Evolutionary conservation across 2,113 vertebrate species (phyloP).

Genomic region (Chrysochloris asiatica): DNA sequence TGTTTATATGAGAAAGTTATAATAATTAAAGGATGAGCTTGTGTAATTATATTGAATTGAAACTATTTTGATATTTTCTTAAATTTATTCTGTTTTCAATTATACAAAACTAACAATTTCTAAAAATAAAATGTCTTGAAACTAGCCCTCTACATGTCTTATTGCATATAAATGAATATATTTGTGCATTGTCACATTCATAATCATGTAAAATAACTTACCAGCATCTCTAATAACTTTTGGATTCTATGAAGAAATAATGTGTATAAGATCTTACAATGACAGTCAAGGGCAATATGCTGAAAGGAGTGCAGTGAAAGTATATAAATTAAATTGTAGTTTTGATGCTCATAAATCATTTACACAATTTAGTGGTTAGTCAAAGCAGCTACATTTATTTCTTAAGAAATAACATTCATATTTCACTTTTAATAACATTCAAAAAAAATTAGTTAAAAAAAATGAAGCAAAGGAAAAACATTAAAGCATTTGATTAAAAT

Average conservation of each 20-base stretch:
- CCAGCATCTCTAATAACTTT: slow-evolving; percentile 11
- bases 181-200: slow-evolving; percentile 46
- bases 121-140: not conserved
- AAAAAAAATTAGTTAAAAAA: not conserved
- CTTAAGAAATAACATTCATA: slow-evolving; percentile 48
- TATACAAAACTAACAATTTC: not conserved
- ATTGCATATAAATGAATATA: slow-evolving; percentile 42
- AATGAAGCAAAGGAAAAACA: slow-evolving; percentile 36
- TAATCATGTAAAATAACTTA: not conserved
- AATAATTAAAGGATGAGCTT: not conserved
- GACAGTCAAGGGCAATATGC: slow-evolving; percentile 28
- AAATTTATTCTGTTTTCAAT: slow-evolving; percentile 41
- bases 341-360: slow-evolving; percentile 43
- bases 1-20: slow-evolving; percentile 2
- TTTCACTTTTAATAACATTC: slow-evolving; percentile 45
- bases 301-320: slow-evolving; percentile 10
- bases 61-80: slow-evolving; percentile 28
- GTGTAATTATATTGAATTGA: not conserved
- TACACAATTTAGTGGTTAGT: slow-evolving; percentile 29
- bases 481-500: slow-evolving; percentile 61
- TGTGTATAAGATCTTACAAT: slow-evolving; percentile 13
- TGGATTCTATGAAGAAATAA: slow-evolving; percentile 25
- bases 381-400: slow-evolving; percentile 58
- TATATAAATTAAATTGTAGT: slow-evolving; percentile 48
- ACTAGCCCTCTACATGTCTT: not conserved